Base-by-base conservation (phyloP, 2,797 vertebrate genomes). In the Eutrigla gurnardus region DNA sequence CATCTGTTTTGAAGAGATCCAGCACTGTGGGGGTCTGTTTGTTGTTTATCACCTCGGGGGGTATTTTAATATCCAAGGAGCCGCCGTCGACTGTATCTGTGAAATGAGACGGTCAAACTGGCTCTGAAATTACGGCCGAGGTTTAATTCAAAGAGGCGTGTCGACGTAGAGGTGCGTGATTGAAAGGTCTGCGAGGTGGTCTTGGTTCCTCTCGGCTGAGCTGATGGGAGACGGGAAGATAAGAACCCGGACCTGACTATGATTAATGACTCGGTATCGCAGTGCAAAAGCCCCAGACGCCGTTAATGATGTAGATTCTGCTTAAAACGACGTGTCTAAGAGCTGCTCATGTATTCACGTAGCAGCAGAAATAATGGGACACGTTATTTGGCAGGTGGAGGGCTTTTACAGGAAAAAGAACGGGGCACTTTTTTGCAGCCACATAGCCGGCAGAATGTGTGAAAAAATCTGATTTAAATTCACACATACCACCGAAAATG, bases 251-350 rank as follows among this genome's bases (percentile, higher is more conserved):
- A 68, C 70, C 67, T 76, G 81, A 82, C 75, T 77, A 65, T 89
- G 90, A 91, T 93, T 91, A 91, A 93, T 92, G 78, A 81, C 36
- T 66, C 57, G 75, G 60, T 80, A n/a, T 77, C 70, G 62, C 82
- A 70, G 76, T 79, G 81, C 84, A 84, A 84, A 25, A 88, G 74
- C 59, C 70, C 73, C 65, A 83, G 77, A 80, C 49, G n/a, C 61
- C 39, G 53, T 25, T 25, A 25, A 25, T 25, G 25, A 25, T 77
- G 62, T 68, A 68, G 86, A 85, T 76, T 73, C 72, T 70, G 14
- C 78, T 74, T 70, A 65, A 75, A 89, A 85, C 25, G 25, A 25
- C 25, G 25, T 25, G 25, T 25, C 25, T 25, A 25, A 25, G 25
- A 25, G 25, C 25, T 25, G 25, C 25, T 25, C 25, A 50, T 72